Conservation (phyloP, 2,888 invertebrate genomes). For the Eristalis tenax region DNA sequence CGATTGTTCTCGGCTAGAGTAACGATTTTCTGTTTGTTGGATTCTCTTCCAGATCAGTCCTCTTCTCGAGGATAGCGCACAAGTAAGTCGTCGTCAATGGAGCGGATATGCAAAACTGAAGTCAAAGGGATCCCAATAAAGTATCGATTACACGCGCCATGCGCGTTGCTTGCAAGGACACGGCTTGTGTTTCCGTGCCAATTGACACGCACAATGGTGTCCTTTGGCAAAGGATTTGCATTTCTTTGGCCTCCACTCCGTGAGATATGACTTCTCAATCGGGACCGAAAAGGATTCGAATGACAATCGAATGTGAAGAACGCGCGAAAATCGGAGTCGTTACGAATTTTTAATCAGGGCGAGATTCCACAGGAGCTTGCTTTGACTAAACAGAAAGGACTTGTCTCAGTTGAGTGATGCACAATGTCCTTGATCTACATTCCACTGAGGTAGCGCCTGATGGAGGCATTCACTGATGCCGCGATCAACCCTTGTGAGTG, state of each 20-base stretch:
- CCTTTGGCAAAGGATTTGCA: conserved; percentile 46
- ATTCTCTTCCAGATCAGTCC: conserved; percentile 24
- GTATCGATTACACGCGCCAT: conserved; percentile 66
- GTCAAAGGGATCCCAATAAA: conserved; percentile 61
- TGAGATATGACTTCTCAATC: conserved; percentile 56
- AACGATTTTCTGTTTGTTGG: neutral
- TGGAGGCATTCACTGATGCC: conserved; percentile 7
- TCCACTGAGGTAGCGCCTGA: conserved; percentile 12
- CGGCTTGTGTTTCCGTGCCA: conserved; percentile 46
- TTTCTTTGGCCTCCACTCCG: conserved; percentile 13
- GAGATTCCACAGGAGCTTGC: too few species aligned
- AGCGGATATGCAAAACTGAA: conserved; percentile 40
- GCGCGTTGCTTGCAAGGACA: conserved; percentile 29
- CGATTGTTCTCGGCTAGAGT: neutral
- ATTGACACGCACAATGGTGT: conserved; percentile 37
- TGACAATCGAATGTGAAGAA: conserved; percentile 9
- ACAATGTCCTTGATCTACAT: conserved; percentile 36
- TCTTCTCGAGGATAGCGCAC: conserved; percentile 30
- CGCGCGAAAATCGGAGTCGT: conserved; percentile 35
- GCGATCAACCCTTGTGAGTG: conserved; percentile 40
- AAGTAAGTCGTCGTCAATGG: conserved; percentile 18
- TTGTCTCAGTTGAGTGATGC: too few species aligned
- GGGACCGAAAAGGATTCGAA: conserved; percentile 13
- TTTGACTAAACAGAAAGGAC: too few species aligned
- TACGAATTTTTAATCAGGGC: conserved; percentile 60